Evolutionary conservation across 2,113 vertebrate species (phyloP).

Genomic region (Cephalopholis sonnerati): DNA sequence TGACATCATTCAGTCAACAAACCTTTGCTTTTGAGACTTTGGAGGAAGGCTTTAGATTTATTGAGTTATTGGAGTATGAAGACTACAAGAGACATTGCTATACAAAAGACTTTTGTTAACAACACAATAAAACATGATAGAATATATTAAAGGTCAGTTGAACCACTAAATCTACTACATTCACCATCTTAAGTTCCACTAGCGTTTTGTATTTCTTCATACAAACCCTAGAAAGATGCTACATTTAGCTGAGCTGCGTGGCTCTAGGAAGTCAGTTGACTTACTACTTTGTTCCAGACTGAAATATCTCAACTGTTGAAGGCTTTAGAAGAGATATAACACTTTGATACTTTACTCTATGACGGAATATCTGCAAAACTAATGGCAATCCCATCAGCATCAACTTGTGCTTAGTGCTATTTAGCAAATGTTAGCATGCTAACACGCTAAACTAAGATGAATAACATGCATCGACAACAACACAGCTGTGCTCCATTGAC

Average conservation of each 20-base stretch:
- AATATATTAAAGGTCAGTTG: background rate
- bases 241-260: background rate
- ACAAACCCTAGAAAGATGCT: conserved; percentile 1
- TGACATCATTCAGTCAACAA: conserved; percentile 48
- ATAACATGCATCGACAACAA: no score
- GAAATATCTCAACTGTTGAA: background rate
- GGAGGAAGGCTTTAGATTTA: conserved; percentile 4
- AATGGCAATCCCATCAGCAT: background rate
- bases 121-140: background rate
- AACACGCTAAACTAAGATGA: background rate
- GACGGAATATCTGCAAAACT: background rate
- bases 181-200: background rate
- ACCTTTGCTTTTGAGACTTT: conserved; percentile 6
- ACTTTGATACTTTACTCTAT: background rate
- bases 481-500: no score
- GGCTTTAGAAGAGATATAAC: background rate
- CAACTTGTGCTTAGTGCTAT: background rate
- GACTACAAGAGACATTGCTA: background rate
- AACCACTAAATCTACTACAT: background rate
- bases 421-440: background rate
- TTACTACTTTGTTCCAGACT: background rate
- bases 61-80: background rate
- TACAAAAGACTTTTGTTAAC: background rate
- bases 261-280: background rate
- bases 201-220: background rate